Evolutionary conservation across 2,113 vertebrate genomes (phyloP).

Genomic region (Pseudonaja textilis): DNA sequence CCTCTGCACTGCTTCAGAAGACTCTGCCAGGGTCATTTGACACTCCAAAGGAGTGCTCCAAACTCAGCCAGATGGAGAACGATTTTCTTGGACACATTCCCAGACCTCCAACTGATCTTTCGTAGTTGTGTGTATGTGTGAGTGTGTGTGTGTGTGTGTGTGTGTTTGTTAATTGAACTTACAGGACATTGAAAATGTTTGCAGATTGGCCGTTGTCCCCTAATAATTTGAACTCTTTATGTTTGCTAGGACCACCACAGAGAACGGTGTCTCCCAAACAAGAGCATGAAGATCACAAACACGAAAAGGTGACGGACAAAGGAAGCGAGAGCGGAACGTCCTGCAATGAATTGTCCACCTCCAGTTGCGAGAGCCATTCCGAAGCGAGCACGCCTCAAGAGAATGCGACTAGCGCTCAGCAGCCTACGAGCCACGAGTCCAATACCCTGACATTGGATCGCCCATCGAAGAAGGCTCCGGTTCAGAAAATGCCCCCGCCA

Average conservation of each 20-base stretch:
- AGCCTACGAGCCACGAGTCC: slow-evolving; percentile 75
- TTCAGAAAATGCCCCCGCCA: slow-evolving; percentile 82
- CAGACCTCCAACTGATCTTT: no score
- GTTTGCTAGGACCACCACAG: slow-evolving; percentile 76
- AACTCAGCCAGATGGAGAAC: no score
- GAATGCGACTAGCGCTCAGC: slow-evolving; percentile 66
- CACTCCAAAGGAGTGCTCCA: no score
- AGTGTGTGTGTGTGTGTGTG: no score
- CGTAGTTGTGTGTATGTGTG: no score
- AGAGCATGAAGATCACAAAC: slow-evolving; percentile 78
- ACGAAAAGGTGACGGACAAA: slow-evolving; percentile 79
- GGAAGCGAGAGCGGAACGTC: slow-evolving; percentile 88
- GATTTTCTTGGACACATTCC: no score
- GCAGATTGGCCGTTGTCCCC: background rate
- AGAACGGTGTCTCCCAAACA: slow-evolving; percentile 76
- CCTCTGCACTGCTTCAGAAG: no score
- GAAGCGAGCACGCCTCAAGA: slow-evolving; percentile 84
- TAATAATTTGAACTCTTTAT: slow-evolving; percentile 38
- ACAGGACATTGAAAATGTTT: background rate
- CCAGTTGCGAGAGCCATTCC: slow-evolving; percentile 87
- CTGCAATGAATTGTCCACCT: slow-evolving; percentile 85
- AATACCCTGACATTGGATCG: slow-evolving; percentile 85
- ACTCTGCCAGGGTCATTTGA: no score
- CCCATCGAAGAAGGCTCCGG: slow-evolving; percentile 78
- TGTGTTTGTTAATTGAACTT: background rate